Percentiles rank a stretch among this genome's conserved stretches.
These are phyloP conservation scores for Andrena haemorrhoa DNA, from an alignment of 2,888 invertebrate genomes.

Conservation along the genomic window DNA sequence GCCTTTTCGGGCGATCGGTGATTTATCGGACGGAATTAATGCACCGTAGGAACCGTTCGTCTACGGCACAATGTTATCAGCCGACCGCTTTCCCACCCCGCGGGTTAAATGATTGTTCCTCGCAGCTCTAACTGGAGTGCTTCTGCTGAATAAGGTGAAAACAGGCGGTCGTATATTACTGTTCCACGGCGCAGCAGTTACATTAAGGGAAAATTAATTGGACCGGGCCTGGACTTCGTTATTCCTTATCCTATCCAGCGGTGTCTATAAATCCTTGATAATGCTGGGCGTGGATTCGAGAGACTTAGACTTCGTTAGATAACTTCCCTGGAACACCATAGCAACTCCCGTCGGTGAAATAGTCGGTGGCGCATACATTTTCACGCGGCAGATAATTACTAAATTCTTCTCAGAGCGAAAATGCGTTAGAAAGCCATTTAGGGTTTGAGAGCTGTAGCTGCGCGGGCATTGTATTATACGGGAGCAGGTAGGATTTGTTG, in stretches of 20 bases:
- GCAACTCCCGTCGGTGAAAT: too few relatives aligned
- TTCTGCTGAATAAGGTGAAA: constrained; percentile 27
- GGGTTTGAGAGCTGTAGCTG: too few relatives aligned
- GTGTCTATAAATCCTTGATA: constrained; percentile 16
- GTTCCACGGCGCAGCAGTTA: neutral
- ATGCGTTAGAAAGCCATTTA: too few relatives aligned
- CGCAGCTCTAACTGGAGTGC: neutral
- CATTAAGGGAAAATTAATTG: constrained; percentile 17
- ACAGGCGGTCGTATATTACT: constrained; percentile 37
- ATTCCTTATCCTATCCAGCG: constrained; percentile 22
- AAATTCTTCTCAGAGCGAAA: too few relatives aligned
- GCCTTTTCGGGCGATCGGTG: constrained; percentile 41
- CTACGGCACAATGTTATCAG: constrained; percentile 15
- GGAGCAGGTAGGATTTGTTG: neutral
- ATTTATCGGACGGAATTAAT: constrained; percentile 42
- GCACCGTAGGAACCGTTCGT: constrained; percentile 28
- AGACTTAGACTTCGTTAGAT: too few relatives aligned
- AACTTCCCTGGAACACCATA: too few relatives aligned
- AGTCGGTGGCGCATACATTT: too few relatives aligned
- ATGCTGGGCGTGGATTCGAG: neutral
- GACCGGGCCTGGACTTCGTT: neutral
- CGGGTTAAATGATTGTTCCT: constrained; percentile 14
- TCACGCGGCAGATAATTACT: too few relatives aligned
- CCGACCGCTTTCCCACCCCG: neutral
- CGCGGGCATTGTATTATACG: too few relatives aligned